phyloP scores from a whole-genome alignment of 2,888 invertebrate genomes.

The Conops quadrifasciatus region DNA sequence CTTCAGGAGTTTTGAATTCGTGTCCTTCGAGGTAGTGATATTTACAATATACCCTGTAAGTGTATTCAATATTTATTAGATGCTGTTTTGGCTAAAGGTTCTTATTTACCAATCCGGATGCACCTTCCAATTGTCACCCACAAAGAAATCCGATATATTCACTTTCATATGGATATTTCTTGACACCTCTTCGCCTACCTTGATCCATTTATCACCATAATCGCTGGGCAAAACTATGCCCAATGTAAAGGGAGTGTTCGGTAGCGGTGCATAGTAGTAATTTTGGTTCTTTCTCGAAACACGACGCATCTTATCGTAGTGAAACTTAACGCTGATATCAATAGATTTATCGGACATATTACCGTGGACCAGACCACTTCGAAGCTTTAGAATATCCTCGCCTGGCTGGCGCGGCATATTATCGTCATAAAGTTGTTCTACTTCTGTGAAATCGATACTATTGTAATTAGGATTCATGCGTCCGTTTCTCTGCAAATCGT shows the following conservation, averaged over 20 bases:
- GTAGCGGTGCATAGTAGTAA: conserved; percentile 83
- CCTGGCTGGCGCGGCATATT: conserved; percentile 73
- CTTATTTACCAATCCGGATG: conserved; percentile 81
- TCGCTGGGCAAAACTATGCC: conserved; percentile 83
- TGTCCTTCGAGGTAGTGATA: conserved; percentile 84
- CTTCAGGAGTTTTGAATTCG: conserved; percentile 77
- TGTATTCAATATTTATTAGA: background rate
- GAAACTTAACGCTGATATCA: conserved; percentile 78
- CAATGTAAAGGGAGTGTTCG: conserved; percentile 87
- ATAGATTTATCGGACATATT: conserved; percentile 70
- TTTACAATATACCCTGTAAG: conserved; percentile 82
- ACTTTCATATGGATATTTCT: conserved; percentile 73
- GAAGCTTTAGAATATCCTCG: conserved; percentile 67
- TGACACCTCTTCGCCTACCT: conserved; percentile 81
- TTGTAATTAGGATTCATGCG: conserved; percentile 89
- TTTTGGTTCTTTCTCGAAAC: conserved; percentile 81
- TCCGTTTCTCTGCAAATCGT: conserved; percentile 49
- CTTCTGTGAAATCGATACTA: conserved; percentile 94
- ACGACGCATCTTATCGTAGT: conserved; percentile 86
- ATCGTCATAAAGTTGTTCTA: conserved; percentile 83
- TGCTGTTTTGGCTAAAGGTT: background rate
- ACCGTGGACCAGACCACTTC: conserved; percentile 78
- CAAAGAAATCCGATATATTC: conserved; percentile 78
- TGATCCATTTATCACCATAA: conserved; percentile 71
- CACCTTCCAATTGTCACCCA: conserved; percentile 77